Conservation (phyloP, 2,113 vertebrate genomes). For the Alligator mississippiensis region DNA sequence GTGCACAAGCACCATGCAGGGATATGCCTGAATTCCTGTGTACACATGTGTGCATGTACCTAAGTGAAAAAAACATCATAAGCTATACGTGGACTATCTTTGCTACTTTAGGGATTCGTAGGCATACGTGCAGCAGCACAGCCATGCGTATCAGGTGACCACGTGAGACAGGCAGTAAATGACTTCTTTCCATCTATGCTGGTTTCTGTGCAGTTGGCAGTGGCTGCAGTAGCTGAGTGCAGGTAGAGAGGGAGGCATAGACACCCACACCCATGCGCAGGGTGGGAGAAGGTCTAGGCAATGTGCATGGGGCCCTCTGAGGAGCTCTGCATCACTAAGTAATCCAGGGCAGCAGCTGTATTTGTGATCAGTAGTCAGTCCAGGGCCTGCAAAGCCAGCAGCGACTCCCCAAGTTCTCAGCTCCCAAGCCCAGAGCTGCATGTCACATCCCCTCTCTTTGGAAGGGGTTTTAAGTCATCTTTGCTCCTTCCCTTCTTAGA, state of each 20-base stretch:
- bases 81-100: no score
- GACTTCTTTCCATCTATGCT: not conserved
- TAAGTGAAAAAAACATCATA: no score
- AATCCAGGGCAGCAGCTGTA: not conserved
- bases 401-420: not conserved
- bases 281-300: not conserved
- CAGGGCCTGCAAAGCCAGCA: not conserved
- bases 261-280: not conserved
- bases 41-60: not conserved
- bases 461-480: not conserved
- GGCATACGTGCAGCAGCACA: not conserved
- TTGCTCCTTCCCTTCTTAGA: constrained; percentile 18
- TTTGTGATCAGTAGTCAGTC: not conserved
- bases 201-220: not conserved
- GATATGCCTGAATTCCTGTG: not conserved
- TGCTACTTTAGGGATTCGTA: not conserved
- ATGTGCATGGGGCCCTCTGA: not conserved
- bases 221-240: fast-evolving
- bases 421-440: not conserved
- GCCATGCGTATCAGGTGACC: not conserved
- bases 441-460: not conserved
- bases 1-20: not conserved
- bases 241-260: not conserved
- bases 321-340: not conserved
- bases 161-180: not conserved